phyloP scores from a whole-genome alignment of 2,113 vertebrate genomes.

The Psephotus haematonotus region DNA sequence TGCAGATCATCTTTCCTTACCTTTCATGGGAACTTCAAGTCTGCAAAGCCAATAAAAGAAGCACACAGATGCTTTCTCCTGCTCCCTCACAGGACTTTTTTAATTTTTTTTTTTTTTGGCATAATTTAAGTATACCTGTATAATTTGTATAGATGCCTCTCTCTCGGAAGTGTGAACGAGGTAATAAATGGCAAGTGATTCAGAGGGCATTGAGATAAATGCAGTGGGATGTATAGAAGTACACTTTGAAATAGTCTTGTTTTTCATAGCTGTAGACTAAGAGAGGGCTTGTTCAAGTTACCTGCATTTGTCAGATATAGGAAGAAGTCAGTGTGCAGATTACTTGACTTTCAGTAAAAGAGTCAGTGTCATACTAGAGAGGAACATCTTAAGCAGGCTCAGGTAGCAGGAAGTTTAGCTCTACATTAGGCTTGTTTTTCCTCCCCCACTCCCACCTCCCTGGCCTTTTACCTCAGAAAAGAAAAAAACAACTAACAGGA shows the following conservation, averaged over 20 bases:
- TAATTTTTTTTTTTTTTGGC: not conserved
- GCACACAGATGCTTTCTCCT: not conserved
- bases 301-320: not conserved
- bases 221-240: not conserved
- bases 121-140: not conserved
- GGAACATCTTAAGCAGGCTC: not conserved
- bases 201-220: not conserved
- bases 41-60: not conserved
- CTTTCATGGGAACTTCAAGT: slow-evolving; percentile 28
- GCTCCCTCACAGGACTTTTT: not conserved
- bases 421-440: not conserved
- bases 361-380: not conserved
- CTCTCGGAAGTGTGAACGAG: not conserved
- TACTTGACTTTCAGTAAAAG: not conserved
- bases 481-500: not conserved
- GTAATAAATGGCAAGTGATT: not conserved
- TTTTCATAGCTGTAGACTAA: not conserved
- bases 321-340: not conserved
- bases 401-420: not conserved
- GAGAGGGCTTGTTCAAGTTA: not conserved
- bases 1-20: slow-evolving; percentile 4
- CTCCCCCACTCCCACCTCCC: not conserved
- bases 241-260: not conserved
- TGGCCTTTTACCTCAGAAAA: not conserved
- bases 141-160: not conserved